Conservation (phyloP, 2,113 vertebrate species). For the Edolisoma coerulescens region DNA sequence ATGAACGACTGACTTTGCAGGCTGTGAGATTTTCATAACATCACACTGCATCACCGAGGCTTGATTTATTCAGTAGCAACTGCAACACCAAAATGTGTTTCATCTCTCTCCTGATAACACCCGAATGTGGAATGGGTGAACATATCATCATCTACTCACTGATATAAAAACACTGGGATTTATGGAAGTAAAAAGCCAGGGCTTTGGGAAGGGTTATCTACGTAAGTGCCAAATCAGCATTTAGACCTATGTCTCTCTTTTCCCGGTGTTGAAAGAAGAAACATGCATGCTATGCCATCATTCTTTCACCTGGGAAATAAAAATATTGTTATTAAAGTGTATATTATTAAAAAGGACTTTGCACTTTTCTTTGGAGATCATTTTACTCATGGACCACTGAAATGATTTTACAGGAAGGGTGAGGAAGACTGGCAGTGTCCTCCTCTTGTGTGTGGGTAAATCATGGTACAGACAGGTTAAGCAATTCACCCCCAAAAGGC, state of each 20-base stretch:
- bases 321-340: not conserved
- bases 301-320: not conserved
- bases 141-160: constrained; percentile 14
- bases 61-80: constrained; percentile 79
- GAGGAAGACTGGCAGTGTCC: not conserved
- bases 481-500: not conserved
- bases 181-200: not conserved
- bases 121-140: constrained; percentile 17
- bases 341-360: not conserved
- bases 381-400: not conserved
- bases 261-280: not conserved
- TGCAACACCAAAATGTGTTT: constrained; percentile 82
- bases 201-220: not conserved
- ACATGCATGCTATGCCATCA: not conserved
- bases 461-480: not conserved
- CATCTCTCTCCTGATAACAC: constrained; percentile 67
- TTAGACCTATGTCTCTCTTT: not conserved
- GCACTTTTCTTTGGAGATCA: not conserved
- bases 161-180: constrained; percentile 1
- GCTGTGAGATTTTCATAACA: constrained; percentile 27
- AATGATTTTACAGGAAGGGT: not conserved
- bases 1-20: not conserved
- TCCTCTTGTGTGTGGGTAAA: not conserved
- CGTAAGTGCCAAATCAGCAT: not conserved
- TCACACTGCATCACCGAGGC: not conserved